Base-by-base conservation (phyloP, 2,797 vertebrate genomes). In the Nyctalus aviator region DNA sequence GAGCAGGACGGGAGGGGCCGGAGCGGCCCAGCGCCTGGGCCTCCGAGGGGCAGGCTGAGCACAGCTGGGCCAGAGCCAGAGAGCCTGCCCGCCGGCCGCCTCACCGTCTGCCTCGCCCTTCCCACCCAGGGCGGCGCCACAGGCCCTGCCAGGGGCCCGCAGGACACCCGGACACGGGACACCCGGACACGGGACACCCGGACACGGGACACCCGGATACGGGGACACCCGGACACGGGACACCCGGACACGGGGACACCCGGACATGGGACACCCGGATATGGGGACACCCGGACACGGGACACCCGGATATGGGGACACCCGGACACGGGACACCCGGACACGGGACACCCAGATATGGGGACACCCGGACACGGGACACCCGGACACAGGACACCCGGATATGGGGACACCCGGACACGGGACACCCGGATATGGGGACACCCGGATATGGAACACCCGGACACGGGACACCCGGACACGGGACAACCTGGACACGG, bases 41-140 rank as follows among this genome's bases (percentile, higher is more conserved):
- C 4, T 35, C 68, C 72, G 18, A 0, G 11, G 30, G 2, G 2
- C 32, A n/a, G 12, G 18, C 53, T 15, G 3, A 46, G 64, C 7
- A 2, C 7, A 6, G 72, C 18, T 30, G 23, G 23, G 48, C 72
- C 30, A 3, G 72, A 30, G 1, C 85, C 15, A 4, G 53, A 37
- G 1, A 2, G 17, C n/a, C 30, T 17, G 3, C 18, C n/a, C 2
- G 3, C 12, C n/a, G 3, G 2, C 6, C 32, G 55, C 32, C 27
- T 3, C 30, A 0, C 0, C 8, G 12, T 4, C 15, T 0, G 1
- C 32, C 0, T 0, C 6, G 15, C 10, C 55, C 44, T 3, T 3
- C 2, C n/a, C 75, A 57, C 27, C 17, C 10, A 41, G 1, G 2
- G 27, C 0, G 20, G 0, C 17, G 17, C 37, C 1, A 0, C 25